Base-by-base conservation (phyloP, 2,113 vertebrate genomes). In the Ceyx melanurus region DNA sequence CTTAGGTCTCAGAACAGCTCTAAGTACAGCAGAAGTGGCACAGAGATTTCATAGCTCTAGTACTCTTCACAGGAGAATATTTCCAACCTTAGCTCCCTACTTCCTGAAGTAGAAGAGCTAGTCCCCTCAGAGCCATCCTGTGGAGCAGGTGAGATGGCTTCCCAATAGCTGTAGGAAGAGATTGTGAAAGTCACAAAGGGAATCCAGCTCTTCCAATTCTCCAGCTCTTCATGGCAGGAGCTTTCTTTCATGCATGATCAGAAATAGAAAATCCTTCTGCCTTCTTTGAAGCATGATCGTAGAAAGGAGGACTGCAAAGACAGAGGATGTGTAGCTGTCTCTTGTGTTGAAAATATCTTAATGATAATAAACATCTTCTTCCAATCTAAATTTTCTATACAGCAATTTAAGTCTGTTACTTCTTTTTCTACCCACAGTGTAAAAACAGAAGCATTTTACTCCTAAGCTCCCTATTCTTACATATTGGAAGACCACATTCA, bases 1-100 rank as follows among this genome's bases (percentile, higher is more conserved):
- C 87, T 91, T 70, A 73, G 67, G 89, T 93, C 90, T 92, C 89
- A 70, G 76, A 92, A 87, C 77, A 93, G 75, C 64, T 89, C 57
- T 28, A 42, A 92, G 72, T 23, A 45, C 68, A 60, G 40, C 48
- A 1, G 76, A 80, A 91, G 78, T 75, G 67, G 51, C n/a, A 60
- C n/a, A 37, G 45, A 88, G 79, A 78, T 82, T 82, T 91, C 76
- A 16, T 23, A 58, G 57, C 86, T 68, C 68, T 86, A 46, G 33
- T 53, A 37, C 79, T 91, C 72, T 72, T 43, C 45, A 62, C 35
- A 29, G 68, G 22, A 53, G 65, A 65, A 3, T 33, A 57, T 57
- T 94, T 93, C 67, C 56, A 85, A 15, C 28, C 50, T 62, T 65
- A 65, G 26, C 28, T 85, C 46, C 22, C 64, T 82, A 60, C 9